Percentiles rank a stretch among this genome's conserved stretches.
These are phyloP conservation scores for Tetranychus truncatus DNA, from an alignment of 2,888 invertebrate species.

Conservation along the genomic window DNA sequence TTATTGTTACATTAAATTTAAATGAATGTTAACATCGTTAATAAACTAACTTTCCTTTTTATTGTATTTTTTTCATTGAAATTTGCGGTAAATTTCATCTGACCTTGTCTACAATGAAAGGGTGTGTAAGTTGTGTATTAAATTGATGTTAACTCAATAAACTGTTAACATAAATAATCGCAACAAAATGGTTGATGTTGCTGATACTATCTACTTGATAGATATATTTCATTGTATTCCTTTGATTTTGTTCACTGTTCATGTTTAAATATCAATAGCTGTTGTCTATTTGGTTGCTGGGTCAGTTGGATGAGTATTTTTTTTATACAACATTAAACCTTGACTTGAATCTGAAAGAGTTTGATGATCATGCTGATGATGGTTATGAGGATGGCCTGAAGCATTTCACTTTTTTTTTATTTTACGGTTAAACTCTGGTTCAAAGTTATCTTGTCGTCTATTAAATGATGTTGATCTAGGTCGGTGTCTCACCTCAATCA, in stretches of 20 bases:
- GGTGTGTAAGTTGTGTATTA: not conserved
- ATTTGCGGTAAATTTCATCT: not conserved
- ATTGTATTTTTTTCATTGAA: not conserved
- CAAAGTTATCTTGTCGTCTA: not conserved
- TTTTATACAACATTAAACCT: too few relatives aligned
- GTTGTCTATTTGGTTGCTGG: too few relatives aligned
- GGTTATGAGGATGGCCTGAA: not conserved
- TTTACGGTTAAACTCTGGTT: not conserved
- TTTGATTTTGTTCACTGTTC: too few relatives aligned
- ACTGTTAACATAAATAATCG: slow-evolving; percentile 12
- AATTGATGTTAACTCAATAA: slow-evolving; percentile 10
- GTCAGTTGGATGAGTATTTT: too few relatives aligned
- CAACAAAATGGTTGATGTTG: slow-evolving; percentile 11
- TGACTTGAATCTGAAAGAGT: too few relatives aligned
- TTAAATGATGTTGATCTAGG: not conserved
- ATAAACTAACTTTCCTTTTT: too few relatives aligned
- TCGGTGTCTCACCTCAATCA: not conserved
- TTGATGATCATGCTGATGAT: not conserved
- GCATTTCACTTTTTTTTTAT: not conserved
- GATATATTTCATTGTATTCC: too few relatives aligned
- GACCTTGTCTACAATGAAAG: not conserved
- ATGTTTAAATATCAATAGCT: too few relatives aligned
- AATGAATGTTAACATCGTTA: too few relatives aligned
- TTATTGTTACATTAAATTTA: too few relatives aligned
- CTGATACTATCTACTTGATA: slow-evolving; percentile 2